Percentiles rank a stretch among this genome's conserved stretches.
Conservation (phyloP, 2,888 invertebrate species). For the Hoplodrina ambigua region DNA sequence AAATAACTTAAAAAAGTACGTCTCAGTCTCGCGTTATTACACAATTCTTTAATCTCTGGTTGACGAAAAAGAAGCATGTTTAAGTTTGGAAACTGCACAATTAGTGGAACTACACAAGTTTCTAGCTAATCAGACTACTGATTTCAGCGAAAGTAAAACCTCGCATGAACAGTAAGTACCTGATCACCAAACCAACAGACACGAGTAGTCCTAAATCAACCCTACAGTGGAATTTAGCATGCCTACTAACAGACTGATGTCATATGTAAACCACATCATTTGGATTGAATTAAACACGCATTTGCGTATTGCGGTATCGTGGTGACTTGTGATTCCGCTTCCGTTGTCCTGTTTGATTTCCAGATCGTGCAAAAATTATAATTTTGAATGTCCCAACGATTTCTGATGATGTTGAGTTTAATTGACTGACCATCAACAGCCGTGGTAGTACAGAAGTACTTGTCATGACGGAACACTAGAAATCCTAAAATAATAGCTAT, state of each 20-base stretch:
- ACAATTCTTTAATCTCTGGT: too few species aligned
- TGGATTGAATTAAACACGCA: slow-evolving; percentile 30
- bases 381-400: slow-evolving; percentile 16
- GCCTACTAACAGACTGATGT: neutral
- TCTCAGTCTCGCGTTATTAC: too few species aligned
- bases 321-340: slow-evolving; percentile 28
- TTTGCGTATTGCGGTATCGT: slow-evolving; percentile 27
- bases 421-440: neutral
- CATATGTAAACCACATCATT: slow-evolving; percentile 24
- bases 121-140: too few species aligned
- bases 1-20: too few species aligned
- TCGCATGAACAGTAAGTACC: neutral
- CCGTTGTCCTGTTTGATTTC: slow-evolving; percentile 24
- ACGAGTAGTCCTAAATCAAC: too few species aligned
- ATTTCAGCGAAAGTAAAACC: neutral
- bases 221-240: neutral
- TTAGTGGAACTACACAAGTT: too few species aligned
- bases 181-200: neutral
- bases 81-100: too few species aligned
- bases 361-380: slow-evolving; percentile 12
- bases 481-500: neutral
- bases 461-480: neutral
- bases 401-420: neutral
- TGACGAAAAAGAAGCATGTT: too few species aligned
- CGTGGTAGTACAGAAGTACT: neutral